A percentile compares a stretch with the other conserved stretches of the same genome.
These are phyloP conservation scores for Autographa gamma DNA, from an alignment of 2,888 invertebrate genomes.

Conservation along the genomic window DNA sequence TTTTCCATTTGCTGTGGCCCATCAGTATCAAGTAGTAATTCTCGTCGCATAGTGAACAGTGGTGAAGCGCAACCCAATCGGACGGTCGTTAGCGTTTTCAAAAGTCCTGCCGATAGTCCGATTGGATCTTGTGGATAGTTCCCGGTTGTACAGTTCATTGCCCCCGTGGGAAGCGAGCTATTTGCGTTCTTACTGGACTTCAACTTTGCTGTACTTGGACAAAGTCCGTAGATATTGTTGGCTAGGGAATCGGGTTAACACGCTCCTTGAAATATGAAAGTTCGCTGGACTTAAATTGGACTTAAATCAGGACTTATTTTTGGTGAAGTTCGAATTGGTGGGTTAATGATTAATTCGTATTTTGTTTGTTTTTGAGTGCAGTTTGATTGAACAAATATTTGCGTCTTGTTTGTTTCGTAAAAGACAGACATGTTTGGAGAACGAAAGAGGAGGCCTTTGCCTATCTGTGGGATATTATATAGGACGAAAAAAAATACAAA, in stretches of 20 bases:
- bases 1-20: no score
- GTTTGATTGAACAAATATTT: neutral
- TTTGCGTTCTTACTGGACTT: constrained; percentile 53
- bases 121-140: constrained; percentile 66
- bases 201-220: constrained; percentile 25
- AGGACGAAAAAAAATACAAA: no score
- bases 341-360: neutral
- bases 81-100: constrained; percentile 81
- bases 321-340: neutral
- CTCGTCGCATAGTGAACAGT: constrained; percentile 47
- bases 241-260: constrained; percentile 37
- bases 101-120: constrained; percentile 77
- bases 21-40: neutral
- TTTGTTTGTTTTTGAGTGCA: neutral
- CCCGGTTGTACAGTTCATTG: constrained; percentile 70
- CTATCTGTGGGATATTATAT: no score
- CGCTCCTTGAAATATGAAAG: constrained; percentile 13
- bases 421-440: no score
- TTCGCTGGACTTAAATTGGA: constrained; percentile 10
- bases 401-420: no score
- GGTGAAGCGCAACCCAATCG: constrained; percentile 67
- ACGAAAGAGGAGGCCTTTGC: no score
- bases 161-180: constrained; percentile 76
- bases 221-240: constrained; percentile 36
- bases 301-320: neutral